Percentiles rank a stretch among this genome's conserved stretches.
phyloP scores from a whole-genome alignment of 1,140 invertebrate genomes.

The Neodiprion pinetum region DNA sequence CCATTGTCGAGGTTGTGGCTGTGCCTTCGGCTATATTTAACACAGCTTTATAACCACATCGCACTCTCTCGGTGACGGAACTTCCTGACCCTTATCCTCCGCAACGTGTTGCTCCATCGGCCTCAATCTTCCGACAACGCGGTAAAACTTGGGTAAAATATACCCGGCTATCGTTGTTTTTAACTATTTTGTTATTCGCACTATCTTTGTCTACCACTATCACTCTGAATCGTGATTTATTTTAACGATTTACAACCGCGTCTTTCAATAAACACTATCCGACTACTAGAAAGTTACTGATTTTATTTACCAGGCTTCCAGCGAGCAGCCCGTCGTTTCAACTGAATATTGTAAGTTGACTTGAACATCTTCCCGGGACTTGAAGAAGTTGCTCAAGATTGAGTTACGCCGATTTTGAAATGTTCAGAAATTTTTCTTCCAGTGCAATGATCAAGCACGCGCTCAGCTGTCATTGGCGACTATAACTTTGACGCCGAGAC shows the following conservation, averaged over 20 bases:
- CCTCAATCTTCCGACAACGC: too few species aligned
- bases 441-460: not conserved
- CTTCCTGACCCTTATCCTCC: not conserved
- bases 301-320: conserved; percentile 2
- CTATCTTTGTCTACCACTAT: too few species aligned
- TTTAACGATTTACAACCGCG: too few species aligned
- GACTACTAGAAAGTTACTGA: too few species aligned
- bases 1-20: not conserved
- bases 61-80: not conserved
- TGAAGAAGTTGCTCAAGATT: not conserved
- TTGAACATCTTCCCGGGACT: not conserved
- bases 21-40: not conserved
- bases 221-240: too few species aligned
- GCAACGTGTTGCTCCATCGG: not conserved
- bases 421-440: not conserved
- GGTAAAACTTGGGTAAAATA: too few species aligned
- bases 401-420: too few species aligned
- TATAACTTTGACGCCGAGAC: too few species aligned
- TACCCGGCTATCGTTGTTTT: too few species aligned
- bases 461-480: not conserved
- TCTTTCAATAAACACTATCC: too few species aligned
- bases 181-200: too few species aligned
- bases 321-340: not conserved
- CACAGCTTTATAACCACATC: not conserved
- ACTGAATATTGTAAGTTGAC: not conserved